Conservation (phyloP, 2,797 vertebrate genomes). For the Pseudochaenichthys georgianus region DNA sequence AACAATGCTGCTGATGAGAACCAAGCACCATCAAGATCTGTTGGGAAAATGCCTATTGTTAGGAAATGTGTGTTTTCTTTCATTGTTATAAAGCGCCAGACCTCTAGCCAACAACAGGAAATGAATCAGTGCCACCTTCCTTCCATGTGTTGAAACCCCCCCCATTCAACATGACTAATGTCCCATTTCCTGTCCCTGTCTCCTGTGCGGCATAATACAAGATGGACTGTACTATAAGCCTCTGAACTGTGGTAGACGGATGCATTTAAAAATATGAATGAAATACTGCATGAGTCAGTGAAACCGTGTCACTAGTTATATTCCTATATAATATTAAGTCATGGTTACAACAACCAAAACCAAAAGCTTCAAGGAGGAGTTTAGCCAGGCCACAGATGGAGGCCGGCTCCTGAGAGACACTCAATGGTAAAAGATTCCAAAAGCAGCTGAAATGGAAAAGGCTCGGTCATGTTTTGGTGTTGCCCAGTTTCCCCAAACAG, state of each 20-base stretch:
- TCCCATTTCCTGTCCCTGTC: slow-evolving; percentile 71
- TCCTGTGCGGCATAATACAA: slow-evolving; percentile 44
- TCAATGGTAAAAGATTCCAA: slow-evolving; percentile 44
- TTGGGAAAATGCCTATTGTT: slow-evolving; percentile 15
- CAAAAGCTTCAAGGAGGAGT: not conserved
- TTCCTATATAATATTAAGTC: not conserved
- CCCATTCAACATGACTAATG: slow-evolving; percentile 66
- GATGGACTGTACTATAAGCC: not conserved
- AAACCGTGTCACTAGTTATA: not conserved
- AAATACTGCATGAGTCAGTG: slow-evolving; percentile 2
- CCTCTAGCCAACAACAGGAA: slow-evolving; percentile 73
- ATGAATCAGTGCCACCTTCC: slow-evolving; percentile 66
- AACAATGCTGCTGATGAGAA: not conserved
- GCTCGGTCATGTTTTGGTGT: not conserved
- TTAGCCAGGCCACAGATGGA: not conserved
- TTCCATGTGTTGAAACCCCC: slow-evolving; percentile 28
- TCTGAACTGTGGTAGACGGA: not conserved
- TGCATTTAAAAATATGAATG: not conserved
- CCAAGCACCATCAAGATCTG: slow-evolving; percentile 19
- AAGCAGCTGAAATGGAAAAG: slow-evolving; percentile 4
- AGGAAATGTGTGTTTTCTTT: slow-evolving; percentile 37
- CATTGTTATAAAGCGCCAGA: slow-evolving; percentile 40
- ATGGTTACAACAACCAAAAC: not conserved
- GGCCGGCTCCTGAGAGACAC: slow-evolving; percentile 51
- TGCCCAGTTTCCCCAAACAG: slow-evolving; percentile 9